These are phyloP conservation scores for Ophion ellenae DNA, from an alignment of 2,888 invertebrate species.

Conservation along the genomic window DNA sequence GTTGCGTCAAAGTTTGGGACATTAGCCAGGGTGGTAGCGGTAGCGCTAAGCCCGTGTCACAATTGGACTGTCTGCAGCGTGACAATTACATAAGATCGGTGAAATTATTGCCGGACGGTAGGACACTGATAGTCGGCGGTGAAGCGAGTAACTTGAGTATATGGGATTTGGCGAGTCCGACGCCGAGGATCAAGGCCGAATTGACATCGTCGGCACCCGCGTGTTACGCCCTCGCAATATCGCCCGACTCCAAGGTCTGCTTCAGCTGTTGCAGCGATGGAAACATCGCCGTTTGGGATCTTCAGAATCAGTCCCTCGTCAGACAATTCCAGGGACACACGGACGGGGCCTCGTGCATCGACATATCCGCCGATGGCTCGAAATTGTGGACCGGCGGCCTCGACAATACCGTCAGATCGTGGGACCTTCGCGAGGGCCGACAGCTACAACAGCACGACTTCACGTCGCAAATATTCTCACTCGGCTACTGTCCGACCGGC, in stretches of 20 bases:
- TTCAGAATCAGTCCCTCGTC: slow-evolving; percentile 95
- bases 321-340: slow-evolving; percentile 96
- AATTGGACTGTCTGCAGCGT: slow-evolving; percentile 96
- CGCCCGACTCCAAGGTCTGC: slow-evolving; percentile 97
- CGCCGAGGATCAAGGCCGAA: slow-evolving; percentile 96
- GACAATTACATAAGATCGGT: slow-evolving; percentile 97
- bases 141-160: slow-evolving; percentile 97
- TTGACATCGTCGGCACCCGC: slow-evolving; percentile 97
- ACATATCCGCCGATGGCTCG: slow-evolving; percentile 96
- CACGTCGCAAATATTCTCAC: slow-evolving; percentile 95
- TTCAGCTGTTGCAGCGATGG: slow-evolving; percentile 99
- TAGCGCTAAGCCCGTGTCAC: slow-evolving; percentile 91
- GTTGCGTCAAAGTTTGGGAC: slow-evolving; percentile 98
- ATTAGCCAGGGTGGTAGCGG: slow-evolving; percentile 94
- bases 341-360: slow-evolving; percentile 98
- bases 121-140: slow-evolving; percentile 97
- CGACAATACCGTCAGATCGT: slow-evolving; percentile 96
- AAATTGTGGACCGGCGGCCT: slow-evolving; percentile 98
- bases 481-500: slow-evolving; percentile 97
- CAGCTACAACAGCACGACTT: slow-evolving; percentile 97
- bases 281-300: slow-evolving; percentile 97
- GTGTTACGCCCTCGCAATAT: slow-evolving; percentile 98
- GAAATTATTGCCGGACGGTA: slow-evolving; percentile 95
- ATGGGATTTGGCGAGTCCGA: slow-evolving; percentile 96
- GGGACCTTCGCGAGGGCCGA: slow-evolving; percentile 96